These are phyloP conservation scores for Taenaris catops DNA, from an alignment of 2,888 invertebrate genomes.

Conservation along the genomic window DNA sequence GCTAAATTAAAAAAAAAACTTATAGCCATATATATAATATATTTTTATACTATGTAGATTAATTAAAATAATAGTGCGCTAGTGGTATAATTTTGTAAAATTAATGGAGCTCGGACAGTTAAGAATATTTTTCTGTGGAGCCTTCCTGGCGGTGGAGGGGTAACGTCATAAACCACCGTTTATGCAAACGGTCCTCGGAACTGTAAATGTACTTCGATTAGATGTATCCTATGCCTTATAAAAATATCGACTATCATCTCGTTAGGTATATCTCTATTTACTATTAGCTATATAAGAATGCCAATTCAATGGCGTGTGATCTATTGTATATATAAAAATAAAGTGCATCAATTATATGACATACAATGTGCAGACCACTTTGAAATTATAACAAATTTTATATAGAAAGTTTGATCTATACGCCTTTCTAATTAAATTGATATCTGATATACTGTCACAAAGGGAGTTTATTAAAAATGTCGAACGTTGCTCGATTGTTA, in stretches of 20 bases:
- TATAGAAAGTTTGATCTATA: constrained; percentile 41
- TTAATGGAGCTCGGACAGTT: too few species aligned
- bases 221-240: constrained; percentile 7
- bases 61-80: too few species aligned
- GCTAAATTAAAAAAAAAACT: too few species aligned
- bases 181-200: too few species aligned
- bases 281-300: constrained; percentile 17
- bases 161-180: too few species aligned
- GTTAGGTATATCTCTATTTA: constrained; percentile 13
- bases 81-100: too few species aligned
- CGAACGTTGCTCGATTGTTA: constrained; percentile 72
- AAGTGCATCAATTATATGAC: constrained; percentile 35
- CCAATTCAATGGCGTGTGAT: constrained; percentile 12
- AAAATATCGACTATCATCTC: constrained; percentile 11
- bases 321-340: constrained; percentile 11
- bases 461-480: constrained; percentile 64
- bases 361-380: constrained; percentile 52
- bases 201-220: constrained; percentile 7
- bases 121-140: too few species aligned
- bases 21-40: too few species aligned
- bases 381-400: constrained; percentile 27
- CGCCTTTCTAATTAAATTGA: constrained; percentile 44
- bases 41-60: too few species aligned
- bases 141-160: too few species aligned
- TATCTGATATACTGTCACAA: constrained; percentile 64